Evolutionary conservation across 2,888 invertebrate species (phyloP).

Genomic region (Drosophila colorata): DNA sequence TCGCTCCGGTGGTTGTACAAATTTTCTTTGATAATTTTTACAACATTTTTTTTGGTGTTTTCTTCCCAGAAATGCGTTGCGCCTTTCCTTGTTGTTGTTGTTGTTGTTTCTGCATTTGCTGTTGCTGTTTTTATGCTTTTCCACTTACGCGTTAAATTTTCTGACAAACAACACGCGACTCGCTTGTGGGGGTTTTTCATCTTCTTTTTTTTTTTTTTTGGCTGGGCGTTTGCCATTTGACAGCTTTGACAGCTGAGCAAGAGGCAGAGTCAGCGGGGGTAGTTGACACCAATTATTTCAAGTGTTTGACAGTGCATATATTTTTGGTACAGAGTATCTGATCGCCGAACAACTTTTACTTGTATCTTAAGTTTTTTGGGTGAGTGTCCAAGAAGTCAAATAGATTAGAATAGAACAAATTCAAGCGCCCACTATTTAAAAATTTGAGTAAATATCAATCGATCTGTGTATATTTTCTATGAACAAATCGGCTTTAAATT

Average conservation of each 20-base stretch:
- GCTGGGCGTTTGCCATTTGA: constrained; percentile 57
- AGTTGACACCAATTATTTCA: not conserved
- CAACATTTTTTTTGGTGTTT: constrained; percentile 53
- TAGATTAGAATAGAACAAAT: no score
- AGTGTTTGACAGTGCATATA: not conserved
- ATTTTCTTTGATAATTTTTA: constrained; percentile 75
- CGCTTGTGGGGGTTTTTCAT: constrained; percentile 7
- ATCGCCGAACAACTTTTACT: no score
- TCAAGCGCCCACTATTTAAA: no score
- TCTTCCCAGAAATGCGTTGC: constrained; percentile 31
- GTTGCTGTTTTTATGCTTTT: constrained; percentile 58
- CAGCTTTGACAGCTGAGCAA: constrained; percentile 43
- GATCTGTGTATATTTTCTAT: no score
- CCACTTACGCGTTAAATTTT: constrained; percentile 74
- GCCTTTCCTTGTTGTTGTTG: constrained; percentile 26
- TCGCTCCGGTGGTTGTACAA: constrained; percentile 56
- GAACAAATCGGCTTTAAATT: no score
- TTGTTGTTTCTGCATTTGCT: constrained; percentile 4
- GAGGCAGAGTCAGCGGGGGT: not conserved
- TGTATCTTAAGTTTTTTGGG: no score
- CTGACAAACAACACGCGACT: constrained; percentile 70
- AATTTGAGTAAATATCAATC: no score
- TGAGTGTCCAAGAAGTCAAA: no score
- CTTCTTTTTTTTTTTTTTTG: not conserved
- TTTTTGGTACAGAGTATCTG: no score